Conservation (phyloP, 1,140 invertebrate genomes). For the Anastrepha ludens region DNA sequence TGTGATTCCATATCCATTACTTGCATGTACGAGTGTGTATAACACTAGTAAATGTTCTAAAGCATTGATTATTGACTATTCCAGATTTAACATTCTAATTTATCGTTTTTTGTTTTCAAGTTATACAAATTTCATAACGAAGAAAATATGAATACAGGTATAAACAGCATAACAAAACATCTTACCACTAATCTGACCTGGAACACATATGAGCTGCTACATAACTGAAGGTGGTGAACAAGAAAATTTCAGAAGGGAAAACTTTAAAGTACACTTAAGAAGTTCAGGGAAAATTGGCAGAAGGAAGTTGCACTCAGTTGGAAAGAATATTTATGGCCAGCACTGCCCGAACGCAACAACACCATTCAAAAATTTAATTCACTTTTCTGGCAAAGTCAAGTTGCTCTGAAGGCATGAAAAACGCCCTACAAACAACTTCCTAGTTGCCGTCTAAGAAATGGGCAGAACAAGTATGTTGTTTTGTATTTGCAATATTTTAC, state of each 20-base stretch:
- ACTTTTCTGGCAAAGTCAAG: conserved; percentile 39
- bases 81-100: too few species aligned
- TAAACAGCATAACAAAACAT: not conserved
- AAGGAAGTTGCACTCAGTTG: conserved; percentile 49
- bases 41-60: too few species aligned
- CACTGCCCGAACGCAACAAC: not conserved
- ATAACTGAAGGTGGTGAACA: not conserved
- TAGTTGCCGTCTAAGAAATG: conserved; percentile 27
- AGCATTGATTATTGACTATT: too few species aligned
- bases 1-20: too few species aligned
- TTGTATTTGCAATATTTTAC: conserved; percentile 45
- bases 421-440: not conserved
- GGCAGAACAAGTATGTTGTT: conserved; percentile 13
- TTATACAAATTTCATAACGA: not conserved
- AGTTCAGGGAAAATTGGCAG: conserved; percentile 50
- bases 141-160: not conserved
- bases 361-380: conserved; percentile 52
- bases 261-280: conserved; percentile 51
- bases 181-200: conserved; percentile 32
- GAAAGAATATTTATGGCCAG: conserved; percentile 45
- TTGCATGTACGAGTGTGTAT: too few species aligned
- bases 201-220: not conserved
- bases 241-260: conserved; percentile 5
- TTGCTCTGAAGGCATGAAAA: not conserved
- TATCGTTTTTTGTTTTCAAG: too few species aligned